Evolutionary conservation across 2,797 vertebrate genomes (phyloP), one percentile per base, ranked within the genome.

Genomic region (Darevskia mixta): DNA sequence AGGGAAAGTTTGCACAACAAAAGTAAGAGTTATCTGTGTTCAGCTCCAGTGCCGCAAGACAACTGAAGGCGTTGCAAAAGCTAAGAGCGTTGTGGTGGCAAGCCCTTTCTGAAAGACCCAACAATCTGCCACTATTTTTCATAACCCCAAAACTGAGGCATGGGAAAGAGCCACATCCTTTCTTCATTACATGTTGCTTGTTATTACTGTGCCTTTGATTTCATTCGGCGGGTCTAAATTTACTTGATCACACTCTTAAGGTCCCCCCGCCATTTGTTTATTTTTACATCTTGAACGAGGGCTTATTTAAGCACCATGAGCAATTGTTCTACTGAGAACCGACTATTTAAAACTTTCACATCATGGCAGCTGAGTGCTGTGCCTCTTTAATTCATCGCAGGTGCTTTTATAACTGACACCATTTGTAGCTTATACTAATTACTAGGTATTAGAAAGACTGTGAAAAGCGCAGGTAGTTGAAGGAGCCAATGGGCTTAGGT

Each of bases 341-440:
- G 91, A 93, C 89, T 87, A 93, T 91, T 95, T 95, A 94, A 86
- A 94, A 95, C 89, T 94, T 93, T 95, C 93, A 93, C 87, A 89
- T 77, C 76, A 86, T 86, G 94, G 69, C 94, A 64, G 85, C 79
- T 38, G 61, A 95, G 91, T 77, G 58, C 66, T 88, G 89, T 67
- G n/a, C 79, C 93, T 78, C 86, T 96, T 87, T 90, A 88, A 88
- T 86, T 94, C 87, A 61, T 86, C 35, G 75, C 72, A 85, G 88
- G 89, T 64, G 43, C 64, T 91, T 94, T 94, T 93, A 90, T 90
- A 94, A 93, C 29, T 79, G 79, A 92, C 83, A 89, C 79, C 87
- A 85, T 85, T 93, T 90, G 87, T 90, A 91, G 88, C 77, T 93
- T 83, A 67, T 61, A 76, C 85, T 93, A 93, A 95, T 92, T 88